Conservation (phyloP, 2,888 invertebrate species). For the Ichneumon xanthorius region DNA sequence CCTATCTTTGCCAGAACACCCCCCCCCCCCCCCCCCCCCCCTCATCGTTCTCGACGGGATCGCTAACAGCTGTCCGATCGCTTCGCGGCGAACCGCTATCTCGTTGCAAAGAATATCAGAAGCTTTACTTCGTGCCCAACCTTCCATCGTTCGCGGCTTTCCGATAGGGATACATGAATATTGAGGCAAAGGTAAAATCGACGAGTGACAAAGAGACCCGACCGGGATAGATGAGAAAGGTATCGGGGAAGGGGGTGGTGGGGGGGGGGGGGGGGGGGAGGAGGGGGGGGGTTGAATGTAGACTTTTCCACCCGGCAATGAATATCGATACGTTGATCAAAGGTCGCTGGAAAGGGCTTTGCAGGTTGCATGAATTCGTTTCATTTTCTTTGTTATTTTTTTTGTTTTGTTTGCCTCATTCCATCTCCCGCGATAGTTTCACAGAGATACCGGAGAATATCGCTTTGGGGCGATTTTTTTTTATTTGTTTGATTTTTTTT, state of each 20-base stretch:
- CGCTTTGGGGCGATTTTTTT: constrained; percentile 15
- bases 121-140: constrained; percentile 1
- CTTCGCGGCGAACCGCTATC: constrained; percentile 19
- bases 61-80: constrained; percentile 59
- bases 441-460: constrained; percentile 15
- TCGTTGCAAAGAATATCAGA: constrained; percentile 26
- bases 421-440: not conserved
- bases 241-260: no score
- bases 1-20: constrained; percentile 3
- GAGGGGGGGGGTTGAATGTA: constrained; percentile 18
- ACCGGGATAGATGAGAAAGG: no score
- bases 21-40: not conserved
- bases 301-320: constrained; percentile 50
- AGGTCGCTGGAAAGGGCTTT: constrained; percentile 36
- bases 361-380: constrained; percentile 61
- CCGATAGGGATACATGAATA: constrained; percentile 47
- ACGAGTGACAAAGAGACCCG: constrained; percentile 34
- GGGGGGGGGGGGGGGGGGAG: not conserved
- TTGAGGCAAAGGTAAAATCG: constrained; percentile 45
- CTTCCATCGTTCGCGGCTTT: constrained; percentile 12
- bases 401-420: not conserved
- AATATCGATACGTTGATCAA: constrained; percentile 55
- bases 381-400: constrained; percentile 37
- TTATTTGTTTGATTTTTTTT: not conserved
- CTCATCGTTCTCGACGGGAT: constrained; percentile 16